These are phyloP conservation scores for Volucella inanis DNA, from an alignment of 2,888 invertebrate genomes.

Conservation along the genomic window DNA sequence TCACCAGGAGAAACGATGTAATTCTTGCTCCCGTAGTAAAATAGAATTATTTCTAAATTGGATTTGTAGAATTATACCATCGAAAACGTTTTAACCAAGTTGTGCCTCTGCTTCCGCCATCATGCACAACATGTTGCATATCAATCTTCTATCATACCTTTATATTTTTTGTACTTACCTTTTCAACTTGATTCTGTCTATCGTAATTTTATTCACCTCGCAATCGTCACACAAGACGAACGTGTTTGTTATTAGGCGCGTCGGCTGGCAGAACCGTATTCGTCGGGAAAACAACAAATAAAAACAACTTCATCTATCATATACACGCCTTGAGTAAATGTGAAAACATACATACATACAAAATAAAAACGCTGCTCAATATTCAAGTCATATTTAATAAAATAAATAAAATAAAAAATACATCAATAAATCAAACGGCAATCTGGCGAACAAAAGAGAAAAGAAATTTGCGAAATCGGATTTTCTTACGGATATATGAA, in stretches of 20 bases:
- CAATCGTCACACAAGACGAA: slow-evolving; percentile 56
- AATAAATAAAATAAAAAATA: neutral
- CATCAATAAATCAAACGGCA: slow-evolving; percentile 10
- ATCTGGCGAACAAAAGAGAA: slow-evolving; percentile 3
- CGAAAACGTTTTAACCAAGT: slow-evolving; percentile 32
- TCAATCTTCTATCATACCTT: slow-evolving; percentile 18
- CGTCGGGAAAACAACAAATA: slow-evolving; percentile 23
- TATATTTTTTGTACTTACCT: neutral
- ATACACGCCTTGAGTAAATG: neutral
- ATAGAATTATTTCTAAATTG: too few relatives aligned
- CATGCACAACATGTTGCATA: slow-evolving; percentile 46
- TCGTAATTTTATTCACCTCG: slow-evolving; percentile 55
- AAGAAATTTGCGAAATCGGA: slow-evolving; percentile 31
- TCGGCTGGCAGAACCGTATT: slow-evolving; percentile 17
- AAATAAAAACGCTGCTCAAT: too few relatives aligned
- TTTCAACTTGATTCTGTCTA: neutral
- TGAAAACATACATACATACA: too few relatives aligned
- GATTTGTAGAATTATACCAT: slow-evolving; percentile 2
- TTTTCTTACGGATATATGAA: slow-evolving; percentile 43
- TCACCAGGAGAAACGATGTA: too few relatives aligned
- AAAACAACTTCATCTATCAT: slow-evolving; percentile 8
- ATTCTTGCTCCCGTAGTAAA: too few relatives aligned
- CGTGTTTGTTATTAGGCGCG: slow-evolving; percentile 35
- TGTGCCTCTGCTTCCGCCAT: slow-evolving; percentile 16
- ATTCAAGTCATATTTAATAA: slow-evolving; percentile 7